Conservation (phyloP, 2,888 invertebrate species). For the Anaspis maculata region DNA sequence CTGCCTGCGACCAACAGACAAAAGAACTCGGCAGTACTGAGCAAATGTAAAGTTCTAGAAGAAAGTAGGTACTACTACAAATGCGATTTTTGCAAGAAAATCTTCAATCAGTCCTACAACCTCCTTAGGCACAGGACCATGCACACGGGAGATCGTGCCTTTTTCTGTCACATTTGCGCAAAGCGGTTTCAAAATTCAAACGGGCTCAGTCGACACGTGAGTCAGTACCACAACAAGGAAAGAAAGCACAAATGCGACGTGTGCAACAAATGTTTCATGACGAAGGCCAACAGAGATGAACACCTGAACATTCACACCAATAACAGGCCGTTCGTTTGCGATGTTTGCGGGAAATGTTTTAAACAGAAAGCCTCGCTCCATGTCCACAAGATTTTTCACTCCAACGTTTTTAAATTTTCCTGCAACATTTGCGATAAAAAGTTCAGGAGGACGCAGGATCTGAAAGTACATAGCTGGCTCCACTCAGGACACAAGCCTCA, state of each 20-base stretch:
- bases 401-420: slow-evolving; percentile 29
- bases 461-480: slow-evolving; percentile 47
- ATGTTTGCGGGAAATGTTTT: slow-evolving; percentile 47
- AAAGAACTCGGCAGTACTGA: not conserved
- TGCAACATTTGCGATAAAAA: slow-evolving; percentile 48
- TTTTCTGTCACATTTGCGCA: slow-evolving; percentile 49
- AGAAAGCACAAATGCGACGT: slow-evolving; percentile 45
- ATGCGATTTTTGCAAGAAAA: slow-evolving; percentile 43
- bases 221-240: slow-evolving; percentile 42
- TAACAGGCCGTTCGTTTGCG: slow-evolving; percentile 45
- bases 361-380: slow-evolving; percentile 44
- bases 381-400: slow-evolving; percentile 26
- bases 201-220: slow-evolving; percentile 47
- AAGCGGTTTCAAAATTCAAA: slow-evolving; percentile 44
- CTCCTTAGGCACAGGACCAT: slow-evolving; percentile 45
- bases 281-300: slow-evolving; percentile 44
- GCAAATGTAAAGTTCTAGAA: not conserved
- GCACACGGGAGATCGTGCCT: slow-evolving; percentile 41
- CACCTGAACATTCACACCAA: slow-evolving; percentile 46
- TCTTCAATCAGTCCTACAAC: slow-evolving; percentile 29
- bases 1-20: not conserved
- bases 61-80: slow-evolving; percentile 31
- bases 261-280: slow-evolving; percentile 46
- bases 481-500: slow-evolving; percentile 51
- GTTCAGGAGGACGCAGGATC: slow-evolving; percentile 48